Conservation (phyloP, 2,113 vertebrate genomes). For the Brienomyrus longianalis region DNA sequence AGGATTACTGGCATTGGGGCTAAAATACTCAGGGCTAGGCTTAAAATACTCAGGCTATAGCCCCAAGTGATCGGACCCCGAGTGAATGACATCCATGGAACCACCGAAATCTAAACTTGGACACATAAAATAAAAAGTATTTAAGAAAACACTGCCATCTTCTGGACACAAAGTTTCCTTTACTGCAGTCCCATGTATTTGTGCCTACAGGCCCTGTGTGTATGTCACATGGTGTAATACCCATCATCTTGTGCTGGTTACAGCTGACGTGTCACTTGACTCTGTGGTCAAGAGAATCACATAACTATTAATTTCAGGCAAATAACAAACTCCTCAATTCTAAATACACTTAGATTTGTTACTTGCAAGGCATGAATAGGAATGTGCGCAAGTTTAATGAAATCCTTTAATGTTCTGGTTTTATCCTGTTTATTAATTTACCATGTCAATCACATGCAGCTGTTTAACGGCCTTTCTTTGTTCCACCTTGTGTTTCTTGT, state of each 20-base stretch:
- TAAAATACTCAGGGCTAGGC: too few relatives aligned
- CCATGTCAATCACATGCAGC: neutral
- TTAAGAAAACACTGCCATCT: conserved; percentile 6
- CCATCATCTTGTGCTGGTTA: neutral
- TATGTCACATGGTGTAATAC: neutral
- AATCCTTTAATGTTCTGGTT: neutral
- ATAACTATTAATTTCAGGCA: neutral
- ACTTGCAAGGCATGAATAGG: neutral
- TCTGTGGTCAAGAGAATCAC: neutral
- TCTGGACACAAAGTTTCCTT: neutral
- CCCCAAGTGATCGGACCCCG: too few relatives aligned
- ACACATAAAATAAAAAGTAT: neutral
- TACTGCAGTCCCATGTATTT: neutral
- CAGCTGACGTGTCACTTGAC: neutral
- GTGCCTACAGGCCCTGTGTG: neutral
- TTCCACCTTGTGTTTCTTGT: neutral
- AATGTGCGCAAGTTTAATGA: neutral
- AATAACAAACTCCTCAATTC: neutral
- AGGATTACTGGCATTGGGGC: too few relatives aligned
- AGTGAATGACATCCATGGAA: neutral
- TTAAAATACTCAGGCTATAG: too few relatives aligned
- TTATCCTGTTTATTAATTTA: neutral
- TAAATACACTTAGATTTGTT: neutral
- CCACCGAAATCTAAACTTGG: neutral
- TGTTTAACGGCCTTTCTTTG: neutral